Conservation (phyloP, 2,113 vertebrate genomes). For the Pachyramphus minor region DNA sequence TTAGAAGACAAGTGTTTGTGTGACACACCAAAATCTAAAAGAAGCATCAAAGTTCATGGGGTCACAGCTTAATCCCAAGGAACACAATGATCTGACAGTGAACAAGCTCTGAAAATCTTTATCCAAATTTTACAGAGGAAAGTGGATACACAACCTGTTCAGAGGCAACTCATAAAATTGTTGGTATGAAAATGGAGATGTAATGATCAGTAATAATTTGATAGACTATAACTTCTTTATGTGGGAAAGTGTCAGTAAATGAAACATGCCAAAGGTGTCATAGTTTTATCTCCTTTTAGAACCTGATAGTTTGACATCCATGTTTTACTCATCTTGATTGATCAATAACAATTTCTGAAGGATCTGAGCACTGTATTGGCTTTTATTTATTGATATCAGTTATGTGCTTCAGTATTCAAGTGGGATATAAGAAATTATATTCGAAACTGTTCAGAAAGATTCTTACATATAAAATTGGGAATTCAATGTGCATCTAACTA, state of each 20-base stretch:
- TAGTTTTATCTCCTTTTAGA: neutral
- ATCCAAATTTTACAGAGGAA: neutral
- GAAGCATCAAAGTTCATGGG: neutral
- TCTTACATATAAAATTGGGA: neutral
- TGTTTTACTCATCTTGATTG: neutral
- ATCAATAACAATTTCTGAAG: neutral
- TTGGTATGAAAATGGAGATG: neutral
- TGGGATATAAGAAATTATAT: neutral
- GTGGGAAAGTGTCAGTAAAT: neutral
- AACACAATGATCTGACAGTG: neutral
- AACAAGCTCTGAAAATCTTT: neutral
- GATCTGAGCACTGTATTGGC: neutral
- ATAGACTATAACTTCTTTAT: neutral
- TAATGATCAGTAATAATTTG: neutral
- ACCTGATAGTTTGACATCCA: neutral
- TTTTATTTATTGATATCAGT: neutral
- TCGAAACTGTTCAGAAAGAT: neutral
- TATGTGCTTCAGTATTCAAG: neutral
- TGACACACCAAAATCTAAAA: neutral
- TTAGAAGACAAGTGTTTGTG: neutral
- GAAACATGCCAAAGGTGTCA: neutral
- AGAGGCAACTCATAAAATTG: neutral
- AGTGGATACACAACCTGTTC: neutral
- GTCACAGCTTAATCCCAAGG: neutral
- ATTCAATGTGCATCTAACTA: neutral